Evolutionary conservation across 2,797 vertebrate genomes (phyloP), one percentile per base, ranked within the genome.

Genomic region (Artibeus lituratus): DNA sequence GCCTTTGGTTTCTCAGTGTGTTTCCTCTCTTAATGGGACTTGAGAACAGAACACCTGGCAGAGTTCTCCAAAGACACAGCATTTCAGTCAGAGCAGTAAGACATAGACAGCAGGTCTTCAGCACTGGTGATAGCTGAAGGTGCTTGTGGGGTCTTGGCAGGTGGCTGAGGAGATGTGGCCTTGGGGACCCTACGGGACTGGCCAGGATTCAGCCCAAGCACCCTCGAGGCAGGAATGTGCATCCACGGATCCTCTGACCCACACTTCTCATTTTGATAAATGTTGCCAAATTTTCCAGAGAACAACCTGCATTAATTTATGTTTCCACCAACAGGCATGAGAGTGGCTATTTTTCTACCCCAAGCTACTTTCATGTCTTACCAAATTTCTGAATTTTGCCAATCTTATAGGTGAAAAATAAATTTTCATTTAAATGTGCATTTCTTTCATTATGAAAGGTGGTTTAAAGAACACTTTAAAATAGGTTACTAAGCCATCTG

Each of bases 1-100:
- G n/a, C 22, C 93, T 99, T 99, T n/a, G 99, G 98, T 95, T 99
- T 99, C 98, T 99, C 99, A 19, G 99, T 99, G 0, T 99, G 99
- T 93, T 99, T 99, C 0, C 98, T 99, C 88, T 99, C 99, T 98
- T 99, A 99, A 0, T 98, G 98, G 1, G 99, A 99, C 97, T 99
- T 99, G 57, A 98, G 83, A 78, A 98, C 98, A 96, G 99, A 99
- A 91, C 99, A 99, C 98, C 99, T 99, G 78, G 99, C 98, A 97
- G 99, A 99, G 98, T 99, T 99, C 92, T 98, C 98, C 96, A 99
- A 97, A 87, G 99, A 98, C 98, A 99, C 98, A 85, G 99, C 99
- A 78, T 99, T 99, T 49, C 99, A 98, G 95, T 99, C 99, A 81
- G 99, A 99, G 96, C 98, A 99, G 94, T 98, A 99, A 0, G 98